These are phyloP conservation scores for Ochlodes sylvanus DNA, from an alignment of 2,888 invertebrate species.

Conservation along the genomic window DNA sequence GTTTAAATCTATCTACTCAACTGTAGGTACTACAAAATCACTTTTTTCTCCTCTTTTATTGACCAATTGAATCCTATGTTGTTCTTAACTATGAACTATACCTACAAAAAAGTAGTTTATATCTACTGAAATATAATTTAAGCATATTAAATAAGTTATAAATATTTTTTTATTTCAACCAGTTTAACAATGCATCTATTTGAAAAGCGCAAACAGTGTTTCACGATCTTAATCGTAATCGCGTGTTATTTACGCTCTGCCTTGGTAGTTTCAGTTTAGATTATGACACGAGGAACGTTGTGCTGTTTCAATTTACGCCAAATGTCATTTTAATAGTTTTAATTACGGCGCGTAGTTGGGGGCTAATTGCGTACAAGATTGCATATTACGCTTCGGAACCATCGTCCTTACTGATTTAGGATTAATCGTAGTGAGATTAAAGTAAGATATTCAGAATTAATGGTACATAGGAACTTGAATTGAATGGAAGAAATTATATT, in stretches of 20 bases:
- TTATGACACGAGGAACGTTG: constrained; percentile 50
- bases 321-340: constrained; percentile 82
- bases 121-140: too few species aligned
- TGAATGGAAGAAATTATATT: not conserved
- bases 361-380: constrained; percentile 56
- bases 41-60: too few species aligned
- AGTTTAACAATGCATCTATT: too few species aligned
- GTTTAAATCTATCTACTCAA: too few species aligned
- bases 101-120: too few species aligned
- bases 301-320: constrained; percentile 58
- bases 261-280: constrained; percentile 10
- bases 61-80: too few species aligned
- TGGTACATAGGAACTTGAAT: not conserved
- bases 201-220: not conserved
- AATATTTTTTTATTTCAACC: too few species aligned
- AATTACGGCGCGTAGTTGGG: constrained; percentile 61
- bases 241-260: constrained; percentile 9
- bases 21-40: too few species aligned
- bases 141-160: too few species aligned
- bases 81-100: too few species aligned
- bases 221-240: constrained; percentile 25
- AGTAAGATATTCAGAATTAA: constrained; percentile 5
- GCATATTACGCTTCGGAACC: constrained; percentile 28
- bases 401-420: constrained; percentile 28
- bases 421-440: constrained; percentile 12